Conservation (phyloP, 2,888 invertebrate genomes). For the Epicampocera succincta region DNA sequence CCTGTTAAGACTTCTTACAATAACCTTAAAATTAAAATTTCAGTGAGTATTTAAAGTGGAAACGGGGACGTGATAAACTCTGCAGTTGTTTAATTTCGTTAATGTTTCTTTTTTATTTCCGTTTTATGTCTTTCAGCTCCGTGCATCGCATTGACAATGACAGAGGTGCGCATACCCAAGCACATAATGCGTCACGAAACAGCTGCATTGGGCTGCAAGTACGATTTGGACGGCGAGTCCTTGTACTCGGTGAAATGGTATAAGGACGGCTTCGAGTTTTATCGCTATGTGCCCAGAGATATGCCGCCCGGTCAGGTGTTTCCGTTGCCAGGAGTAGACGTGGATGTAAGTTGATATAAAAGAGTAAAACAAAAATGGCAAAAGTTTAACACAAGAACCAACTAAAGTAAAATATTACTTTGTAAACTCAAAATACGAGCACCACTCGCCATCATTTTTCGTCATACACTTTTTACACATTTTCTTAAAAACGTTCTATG, state of each 20-base stretch:
- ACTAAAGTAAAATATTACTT: neutral
- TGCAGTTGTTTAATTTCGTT: slow-evolving; percentile 9
- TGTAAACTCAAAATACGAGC: too few relatives aligned
- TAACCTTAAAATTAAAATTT: slow-evolving; percentile 34
- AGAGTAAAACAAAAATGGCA: slow-evolving; percentile 17
- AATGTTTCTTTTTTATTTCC: slow-evolving; percentile 22
- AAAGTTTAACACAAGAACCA: neutral
- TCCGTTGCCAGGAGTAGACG: slow-evolving; percentile 89
- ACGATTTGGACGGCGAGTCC: slow-evolving; percentile 90
- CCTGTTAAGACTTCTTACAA: slow-evolving; percentile 2
- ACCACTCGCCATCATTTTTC: too few relatives aligned
- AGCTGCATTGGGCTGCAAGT: slow-evolving; percentile 90
- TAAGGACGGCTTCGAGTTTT: slow-evolving; percentile 94
- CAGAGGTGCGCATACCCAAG: slow-evolving; percentile 90
- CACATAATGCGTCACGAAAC: slow-evolving; percentile 90
- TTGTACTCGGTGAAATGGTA: slow-evolving; percentile 96
- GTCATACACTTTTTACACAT: too few relatives aligned
- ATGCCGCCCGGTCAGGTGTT: slow-evolving; percentile 91
- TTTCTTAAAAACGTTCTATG: neutral
- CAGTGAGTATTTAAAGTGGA: neutral
- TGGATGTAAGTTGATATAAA: slow-evolving; percentile 88
- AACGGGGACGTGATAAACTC: slow-evolving; percentile 13
- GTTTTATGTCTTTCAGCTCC: slow-evolving; percentile 77
- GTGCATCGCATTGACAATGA: slow-evolving; percentile 85
- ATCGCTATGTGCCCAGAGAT: slow-evolving; percentile 92